These are phyloP conservation scores for Bimastos eiseni DNA, from an alignment of 2,888 invertebrate species.

Conservation along the genomic window DNA sequence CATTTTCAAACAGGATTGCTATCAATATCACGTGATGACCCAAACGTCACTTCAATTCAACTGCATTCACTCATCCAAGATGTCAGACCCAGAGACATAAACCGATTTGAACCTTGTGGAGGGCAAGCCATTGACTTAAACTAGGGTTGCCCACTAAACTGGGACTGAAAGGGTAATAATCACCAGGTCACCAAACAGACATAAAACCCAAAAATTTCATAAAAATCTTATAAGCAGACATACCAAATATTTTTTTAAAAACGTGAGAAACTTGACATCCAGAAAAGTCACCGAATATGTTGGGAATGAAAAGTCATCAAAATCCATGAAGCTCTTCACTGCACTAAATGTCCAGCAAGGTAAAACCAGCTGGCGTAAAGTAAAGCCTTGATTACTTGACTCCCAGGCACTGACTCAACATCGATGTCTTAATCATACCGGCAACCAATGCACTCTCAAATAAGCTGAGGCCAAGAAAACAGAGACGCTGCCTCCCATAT, in stretches of 20 bases:
- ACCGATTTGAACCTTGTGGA: not conserved
- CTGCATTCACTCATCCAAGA: not conserved
- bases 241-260: not conserved
- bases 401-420: not conserved
- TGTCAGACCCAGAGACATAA: not conserved
- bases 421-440: not conserved
- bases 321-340: not conserved
- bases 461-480: constrained; percentile 4
- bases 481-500: not conserved
- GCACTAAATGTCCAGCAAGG: not conserved
- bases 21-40: not conserved
- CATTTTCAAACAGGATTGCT: not conserved
- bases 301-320: not conserved
- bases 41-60: not conserved
- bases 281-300: not conserved
- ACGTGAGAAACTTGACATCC: not conserved
- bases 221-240: not conserved
- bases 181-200: not conserved
- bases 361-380: not conserved
- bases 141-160: not conserved
- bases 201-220: not conserved
- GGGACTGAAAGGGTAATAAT: not conserved
- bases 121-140: not conserved
- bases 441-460: not conserved
- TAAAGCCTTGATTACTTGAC: not conserved